These are phyloP conservation scores for Dendrocincla tyrannina DNA, from an alignment of 2,797 vertebrate species.

Conservation along the genomic window DNA sequence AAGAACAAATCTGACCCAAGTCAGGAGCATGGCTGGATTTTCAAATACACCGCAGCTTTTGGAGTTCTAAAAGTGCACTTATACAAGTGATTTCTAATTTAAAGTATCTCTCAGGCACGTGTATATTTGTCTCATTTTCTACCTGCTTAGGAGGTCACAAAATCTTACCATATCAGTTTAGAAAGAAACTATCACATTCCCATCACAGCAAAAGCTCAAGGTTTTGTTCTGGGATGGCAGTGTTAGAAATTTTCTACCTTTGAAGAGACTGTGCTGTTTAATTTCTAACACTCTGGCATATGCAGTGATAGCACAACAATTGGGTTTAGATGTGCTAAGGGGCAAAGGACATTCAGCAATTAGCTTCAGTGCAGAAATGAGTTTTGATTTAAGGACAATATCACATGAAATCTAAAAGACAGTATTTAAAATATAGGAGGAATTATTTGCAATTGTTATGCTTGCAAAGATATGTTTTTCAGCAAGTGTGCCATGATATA, in stretches of 20 bases:
- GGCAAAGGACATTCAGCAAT: neutral
- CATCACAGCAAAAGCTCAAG: neutral
- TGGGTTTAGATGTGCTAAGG: neutral
- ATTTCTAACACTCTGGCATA: neutral
- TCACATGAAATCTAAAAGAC: neutral
- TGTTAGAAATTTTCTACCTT: neutral
- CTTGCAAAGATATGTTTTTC: neutral
- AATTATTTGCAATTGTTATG: neutral
- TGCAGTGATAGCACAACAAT: neutral
- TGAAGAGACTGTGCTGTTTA: neutral
- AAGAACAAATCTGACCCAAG: neutral
- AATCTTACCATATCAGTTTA: neutral
- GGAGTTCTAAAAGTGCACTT: neutral
- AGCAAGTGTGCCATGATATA: neutral
- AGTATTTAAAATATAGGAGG: neutral
- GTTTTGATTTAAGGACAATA: neutral
- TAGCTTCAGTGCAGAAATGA: neutral
- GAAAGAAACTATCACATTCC: neutral
- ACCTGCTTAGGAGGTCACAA: neutral
- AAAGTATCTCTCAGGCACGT: neutral
- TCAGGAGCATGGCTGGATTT: neutral
- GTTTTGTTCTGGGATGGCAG: neutral
- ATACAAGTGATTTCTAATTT: neutral
- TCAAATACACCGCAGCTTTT: neutral
- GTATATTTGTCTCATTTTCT: neutral